Evolutionary conservation across 2,888 invertebrate species (phyloP).

Genomic region (Heliconius ethilla): DNA sequence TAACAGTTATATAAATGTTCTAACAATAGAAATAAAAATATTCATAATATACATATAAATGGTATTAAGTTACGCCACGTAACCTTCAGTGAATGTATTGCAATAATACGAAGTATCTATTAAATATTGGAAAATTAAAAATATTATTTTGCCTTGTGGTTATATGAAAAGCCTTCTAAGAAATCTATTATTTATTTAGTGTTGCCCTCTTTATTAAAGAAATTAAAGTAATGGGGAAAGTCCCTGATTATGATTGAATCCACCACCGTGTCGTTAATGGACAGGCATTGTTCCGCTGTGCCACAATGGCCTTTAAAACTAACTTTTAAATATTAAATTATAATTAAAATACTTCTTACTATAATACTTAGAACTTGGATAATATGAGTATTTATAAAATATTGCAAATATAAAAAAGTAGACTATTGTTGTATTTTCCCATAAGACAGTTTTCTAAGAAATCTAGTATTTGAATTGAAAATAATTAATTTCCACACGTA

Average conservation of each 20-base stretch:
- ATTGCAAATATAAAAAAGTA: no score
- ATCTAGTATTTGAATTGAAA: no score
- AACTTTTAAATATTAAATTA: background rate
- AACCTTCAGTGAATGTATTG: background rate
- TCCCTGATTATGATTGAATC: background rate
- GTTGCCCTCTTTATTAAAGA: background rate
- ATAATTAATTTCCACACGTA: no score
- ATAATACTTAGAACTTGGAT: background rate
- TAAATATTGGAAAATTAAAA: background rate
- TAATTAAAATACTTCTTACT: background rate
- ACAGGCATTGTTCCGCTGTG: no score
- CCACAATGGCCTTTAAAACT: no score
- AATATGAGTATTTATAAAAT: no score
- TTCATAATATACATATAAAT: background rate
- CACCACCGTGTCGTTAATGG: no score
- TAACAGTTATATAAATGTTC: background rate
- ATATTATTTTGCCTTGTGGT: background rate
- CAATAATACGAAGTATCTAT: background rate
- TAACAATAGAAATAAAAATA: constrained; percentile 9
- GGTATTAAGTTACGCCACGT: background rate
- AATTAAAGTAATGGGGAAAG: background rate
- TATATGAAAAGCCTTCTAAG: background rate
- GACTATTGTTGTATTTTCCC: no score
- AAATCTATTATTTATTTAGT: no score
- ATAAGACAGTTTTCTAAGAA: no score